Evolutionary conservation across 2,113 vertebrate species (phyloP).

Genomic region (Orientallactaga bullata): DNA sequence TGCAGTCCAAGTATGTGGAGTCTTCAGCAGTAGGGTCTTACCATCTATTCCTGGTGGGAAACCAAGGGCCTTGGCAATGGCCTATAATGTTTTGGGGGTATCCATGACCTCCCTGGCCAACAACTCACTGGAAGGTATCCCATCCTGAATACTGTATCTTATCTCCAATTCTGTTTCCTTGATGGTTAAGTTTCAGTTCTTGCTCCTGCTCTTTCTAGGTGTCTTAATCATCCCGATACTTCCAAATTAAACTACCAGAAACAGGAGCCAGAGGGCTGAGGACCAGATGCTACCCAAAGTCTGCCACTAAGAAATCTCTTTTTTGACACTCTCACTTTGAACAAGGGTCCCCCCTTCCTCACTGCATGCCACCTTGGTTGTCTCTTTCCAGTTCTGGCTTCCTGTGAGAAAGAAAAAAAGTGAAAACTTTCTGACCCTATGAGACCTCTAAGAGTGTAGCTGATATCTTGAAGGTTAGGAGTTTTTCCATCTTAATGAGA

Average conservation of each 20-base stretch:
- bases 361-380: neutral
- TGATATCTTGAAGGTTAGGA: neutral
- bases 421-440: neutral
- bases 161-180: neutral
- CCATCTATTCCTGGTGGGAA: too few relatives aligned
- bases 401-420: neutral
- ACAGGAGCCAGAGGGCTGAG: neutral
- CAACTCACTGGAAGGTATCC: too few relatives aligned
- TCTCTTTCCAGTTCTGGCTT: neutral
- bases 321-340: neutral
- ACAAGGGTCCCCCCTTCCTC: neutral
- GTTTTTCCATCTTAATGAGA: neutral
- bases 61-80: too few relatives aligned
- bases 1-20: too few relatives aligned
- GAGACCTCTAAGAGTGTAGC: neutral
- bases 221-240: neutral
- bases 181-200: neutral
- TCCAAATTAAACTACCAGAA: neutral
- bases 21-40: too few relatives aligned
- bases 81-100: too few relatives aligned
- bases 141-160: neutral
- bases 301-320: neutral
- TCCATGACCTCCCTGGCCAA: too few relatives aligned
- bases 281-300: neutral
- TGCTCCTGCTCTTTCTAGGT: neutral